Evolutionary conservation across 2,888 invertebrate species (phyloP).

Genomic region (Polietes domitor): DNA sequence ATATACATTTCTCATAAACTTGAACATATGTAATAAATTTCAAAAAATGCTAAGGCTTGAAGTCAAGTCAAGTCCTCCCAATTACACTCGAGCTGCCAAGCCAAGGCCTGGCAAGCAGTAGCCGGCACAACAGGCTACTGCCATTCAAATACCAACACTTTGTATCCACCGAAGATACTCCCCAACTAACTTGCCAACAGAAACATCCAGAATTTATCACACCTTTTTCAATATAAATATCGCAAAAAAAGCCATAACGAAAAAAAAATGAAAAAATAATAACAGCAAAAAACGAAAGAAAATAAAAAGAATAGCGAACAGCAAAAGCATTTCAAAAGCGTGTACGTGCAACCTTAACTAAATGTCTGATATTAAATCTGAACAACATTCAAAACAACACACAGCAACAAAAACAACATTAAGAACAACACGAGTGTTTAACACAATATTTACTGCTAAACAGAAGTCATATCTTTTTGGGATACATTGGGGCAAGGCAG

Average conservation of each 20-base stretch:
- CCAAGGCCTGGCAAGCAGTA: not conserved
- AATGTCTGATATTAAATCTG: constrained; percentile 56
- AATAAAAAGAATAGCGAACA: not conserved
- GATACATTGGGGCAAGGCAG: constrained; percentile 8
- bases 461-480: constrained; percentile 65
- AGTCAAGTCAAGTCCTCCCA: too few relatives aligned
- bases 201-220: constrained; percentile 60
- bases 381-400: constrained; percentile 30
- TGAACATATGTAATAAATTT: too few relatives aligned
- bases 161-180: not conserved
- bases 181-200: too few relatives aligned
- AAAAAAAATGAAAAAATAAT: not conserved
- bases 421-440: constrained; percentile 44
- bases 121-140: not conserved
- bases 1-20: too few relatives aligned
- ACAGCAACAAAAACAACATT: not conserved
- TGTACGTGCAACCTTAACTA: constrained; percentile 66
- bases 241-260: constrained; percentile 41
- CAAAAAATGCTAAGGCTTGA: too few relatives aligned
- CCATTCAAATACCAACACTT: not conserved
- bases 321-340: constrained; percentile 18
- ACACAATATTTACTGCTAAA: constrained; percentile 61
- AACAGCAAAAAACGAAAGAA: not conserved
- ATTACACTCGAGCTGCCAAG: too few relatives aligned
- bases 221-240: constrained; percentile 66